A percentile compares a stretch with the other conserved stretches of the same genome.
Evolutionary conservation across 1,140 invertebrate genomes (phyloP).

Genomic region (Thaumetopoea pityocampa): DNA sequence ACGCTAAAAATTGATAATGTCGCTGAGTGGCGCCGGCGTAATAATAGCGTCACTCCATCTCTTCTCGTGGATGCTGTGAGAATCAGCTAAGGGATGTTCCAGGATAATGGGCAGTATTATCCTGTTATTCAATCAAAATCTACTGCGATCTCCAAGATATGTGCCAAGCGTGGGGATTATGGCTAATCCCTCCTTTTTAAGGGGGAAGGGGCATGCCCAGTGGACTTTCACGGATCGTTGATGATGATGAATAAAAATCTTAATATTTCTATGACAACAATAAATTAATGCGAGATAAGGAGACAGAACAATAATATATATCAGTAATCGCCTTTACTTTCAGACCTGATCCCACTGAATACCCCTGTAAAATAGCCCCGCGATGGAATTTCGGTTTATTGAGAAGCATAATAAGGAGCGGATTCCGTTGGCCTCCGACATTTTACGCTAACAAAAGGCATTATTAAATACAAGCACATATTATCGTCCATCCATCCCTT

Average conservation of each 20-base stretch:
- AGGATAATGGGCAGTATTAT: too few species aligned
- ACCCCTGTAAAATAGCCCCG: slow-evolving; percentile 9
- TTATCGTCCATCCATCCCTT: slow-evolving; percentile 7
- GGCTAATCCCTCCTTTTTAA: too few species aligned
- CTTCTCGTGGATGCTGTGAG: too few species aligned
- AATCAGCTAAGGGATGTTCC: too few species aligned
- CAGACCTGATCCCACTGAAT: slow-evolving; percentile 11
- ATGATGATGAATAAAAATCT: not conserved
- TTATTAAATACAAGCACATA: slow-evolving; percentile 13
- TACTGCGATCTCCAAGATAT: too few species aligned
- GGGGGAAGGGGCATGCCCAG: not conserved
- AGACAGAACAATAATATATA: slow-evolving; percentile 8
- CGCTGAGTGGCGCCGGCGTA: too few species aligned
- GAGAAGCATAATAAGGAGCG: slow-evolving; percentile 14
- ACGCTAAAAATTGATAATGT: too few species aligned
- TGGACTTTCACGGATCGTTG: not conserved
- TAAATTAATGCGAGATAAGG: too few species aligned
- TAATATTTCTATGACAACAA: slow-evolving; percentile 8
- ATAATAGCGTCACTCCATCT: too few species aligned
- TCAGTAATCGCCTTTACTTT: slow-evolving; percentile 8
- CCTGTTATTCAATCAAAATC: too few species aligned
- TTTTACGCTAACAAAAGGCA: slow-evolving; percentile 15
- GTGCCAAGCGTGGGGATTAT: too few species aligned
- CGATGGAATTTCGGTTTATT: slow-evolving; percentile 13
- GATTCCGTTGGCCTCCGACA: slow-evolving; percentile 8